These are phyloP conservation scores for Iphiclides podalirius DNA, from an alignment of 2,888 invertebrate species.

Conservation along the genomic window DNA sequence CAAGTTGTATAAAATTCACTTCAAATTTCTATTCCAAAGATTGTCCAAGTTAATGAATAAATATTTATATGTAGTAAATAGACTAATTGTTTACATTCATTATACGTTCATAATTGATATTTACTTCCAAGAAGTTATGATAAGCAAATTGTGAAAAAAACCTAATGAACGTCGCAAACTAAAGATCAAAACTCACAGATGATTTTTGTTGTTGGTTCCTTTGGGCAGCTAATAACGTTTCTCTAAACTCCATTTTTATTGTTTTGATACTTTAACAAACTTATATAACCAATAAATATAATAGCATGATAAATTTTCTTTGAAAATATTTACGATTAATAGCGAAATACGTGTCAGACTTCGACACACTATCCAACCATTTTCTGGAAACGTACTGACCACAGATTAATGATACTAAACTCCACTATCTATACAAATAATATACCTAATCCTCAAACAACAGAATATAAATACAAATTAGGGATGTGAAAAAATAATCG, in stretches of 20 bases:
- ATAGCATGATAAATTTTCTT: conserved; percentile 40
- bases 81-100: too few species aligned
- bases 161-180: conserved; percentile 30
- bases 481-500: too few species aligned
- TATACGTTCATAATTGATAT: too few species aligned
- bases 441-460: too few species aligned
- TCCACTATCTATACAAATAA: background rate
- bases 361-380: conserved; percentile 70
- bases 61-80: too few species aligned
- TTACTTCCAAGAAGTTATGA: too few species aligned
- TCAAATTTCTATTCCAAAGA: too few species aligned
- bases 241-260: conserved; percentile 69
- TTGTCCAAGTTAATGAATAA: too few species aligned
- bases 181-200: conserved; percentile 62
- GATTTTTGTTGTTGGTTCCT: conserved; percentile 78
- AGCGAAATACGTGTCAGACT: conserved; percentile 73
- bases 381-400: conserved; percentile 77
- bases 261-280: conserved; percentile 16
- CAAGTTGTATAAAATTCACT: too few species aligned
- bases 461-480: too few species aligned
- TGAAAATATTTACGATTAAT: conserved; percentile 59
- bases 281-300: conserved; percentile 38
- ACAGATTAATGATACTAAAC: conserved; percentile 31
- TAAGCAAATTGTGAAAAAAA: conserved; percentile 1
- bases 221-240: conserved; percentile 72